Base-by-base conservation (phyloP, 2,888 invertebrate genomes). In the Brachypalpus laphriformis region DNA sequence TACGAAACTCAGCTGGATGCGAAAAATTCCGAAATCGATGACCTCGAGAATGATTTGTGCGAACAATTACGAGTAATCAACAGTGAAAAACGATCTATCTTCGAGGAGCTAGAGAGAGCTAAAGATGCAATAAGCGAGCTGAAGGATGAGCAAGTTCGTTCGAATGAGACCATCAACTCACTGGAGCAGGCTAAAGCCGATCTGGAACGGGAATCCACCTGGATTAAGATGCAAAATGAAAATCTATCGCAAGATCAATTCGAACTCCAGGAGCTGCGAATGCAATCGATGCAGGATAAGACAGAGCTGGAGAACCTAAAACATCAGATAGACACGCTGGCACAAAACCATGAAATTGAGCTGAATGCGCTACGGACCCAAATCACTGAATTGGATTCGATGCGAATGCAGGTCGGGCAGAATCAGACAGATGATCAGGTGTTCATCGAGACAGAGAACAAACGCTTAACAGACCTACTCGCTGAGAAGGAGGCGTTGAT, bases 101-200 rank as follows among this genome's bases (percentile, higher is more conserved):
- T 93, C 81, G 94, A 94, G 88, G 93, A 95, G 86, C 89, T 96
- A 20, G 93, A 94, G 86, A 93, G 94, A 87, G 92, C 94, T 1
- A 92, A 93, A 81, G 92, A 92, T 87, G 94, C 94, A 89, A 93
- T 94, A 87, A 92, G 92, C 87, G 93, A 93, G 74, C 90, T 94
- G 18, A 92, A 93, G 82, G 92, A 93, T 76, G 94, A 94, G 88
- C 92, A 94, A 71, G 87, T 89, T 0, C 88, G 89, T 0, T 77
- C 91, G 0, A 90, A 90, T 22, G 91, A 92, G 25, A 89, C 89
- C 22, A 54, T 90, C 0, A 88, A 89, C 20, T 88, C 90, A 2
- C 77, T 90, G 25, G 91, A 92, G 37, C 90, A 90, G 16, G 88
- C 89, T 1, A 89, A 90, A 40, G 87, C 87, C 0, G 89, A 91